Evolutionary conservation across 2,113 vertebrate genomes (phyloP), one percentile per base, ranked within the genome.

Genomic region (Ptyas mucosa): DNA sequence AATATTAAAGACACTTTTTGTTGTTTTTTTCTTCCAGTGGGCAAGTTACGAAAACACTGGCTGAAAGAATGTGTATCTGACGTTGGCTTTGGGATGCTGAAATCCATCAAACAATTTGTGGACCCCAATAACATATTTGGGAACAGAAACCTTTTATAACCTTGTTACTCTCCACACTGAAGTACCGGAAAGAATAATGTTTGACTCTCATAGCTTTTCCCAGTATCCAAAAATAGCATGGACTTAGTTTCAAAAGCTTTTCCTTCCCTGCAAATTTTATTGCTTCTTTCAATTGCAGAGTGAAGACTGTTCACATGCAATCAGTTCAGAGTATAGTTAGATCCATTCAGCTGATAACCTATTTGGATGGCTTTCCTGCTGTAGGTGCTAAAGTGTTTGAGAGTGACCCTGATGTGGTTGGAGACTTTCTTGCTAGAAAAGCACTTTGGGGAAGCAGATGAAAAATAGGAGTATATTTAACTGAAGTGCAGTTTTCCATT

Each of bases 31-130:
- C 97, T 97, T 98, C 96, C 97, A 99, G 99, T 99, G 98, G 99
- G 99, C 96, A 99, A 99, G 98, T 98, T 99, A 97, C 98, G 99
- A 96, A 99, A 99, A 97, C 98, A 97, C 94, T 99, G 99, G 99
- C 98, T 99, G 98, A 98, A 98, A 95, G 98, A 99, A 94, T 98
- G 98, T 89, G 96, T 99, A 97, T 99, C 99, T 93, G 97, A 97
- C 49, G 99, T 99, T 93, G 99, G 99, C 95, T 94, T 99, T 94
- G 99, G 99, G 94, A 99, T 99, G 98, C 98, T 99, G 94, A 98
- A 98, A 97, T 99, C 99, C 75, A 98, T 99, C 96, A 99, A 99
- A 96, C 98, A 99, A 95, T 99, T 98, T 26, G 98, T 99, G 97
- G 99, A 99, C 96, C 99, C 99, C 92, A 97, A 98, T 92, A 99